Percentiles rank a stretch among this genome's conserved stretches.
phyloP scores from a whole-genome alignment of 2,113 vertebrate genomes.

The Salvelinus fontinalis region DNA sequence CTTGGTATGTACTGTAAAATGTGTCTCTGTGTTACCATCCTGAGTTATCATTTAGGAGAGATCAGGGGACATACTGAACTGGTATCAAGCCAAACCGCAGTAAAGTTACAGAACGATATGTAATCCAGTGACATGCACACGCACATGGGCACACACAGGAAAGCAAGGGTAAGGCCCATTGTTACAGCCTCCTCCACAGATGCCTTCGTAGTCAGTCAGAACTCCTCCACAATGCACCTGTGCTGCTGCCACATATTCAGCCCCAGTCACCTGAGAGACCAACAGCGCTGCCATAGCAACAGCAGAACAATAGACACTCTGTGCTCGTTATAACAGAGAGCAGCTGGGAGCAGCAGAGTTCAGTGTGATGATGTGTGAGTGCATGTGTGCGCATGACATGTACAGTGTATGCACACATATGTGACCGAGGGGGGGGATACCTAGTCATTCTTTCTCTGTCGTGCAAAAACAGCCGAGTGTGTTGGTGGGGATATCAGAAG shows the following conservation, averaged over 20 bases:
- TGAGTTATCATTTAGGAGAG: not conserved
- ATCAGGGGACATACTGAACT: not conserved
- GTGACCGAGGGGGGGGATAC: no score
- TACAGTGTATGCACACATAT: not conserved
- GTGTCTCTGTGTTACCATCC: not conserved
- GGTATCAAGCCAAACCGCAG: not conserved
- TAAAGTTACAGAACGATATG: not conserved
- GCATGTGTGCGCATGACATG: not conserved
- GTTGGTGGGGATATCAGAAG: no score
- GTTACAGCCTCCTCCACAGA: not conserved
- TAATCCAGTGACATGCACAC: constrained; percentile 4
- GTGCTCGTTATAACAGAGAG: constrained; percentile 29
- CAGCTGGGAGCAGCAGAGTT: constrained; percentile 31
- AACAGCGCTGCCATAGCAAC: constrained; percentile 45
- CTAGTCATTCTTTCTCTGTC: no score
- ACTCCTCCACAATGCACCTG: constrained; percentile 24
- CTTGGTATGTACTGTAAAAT: not conserved
- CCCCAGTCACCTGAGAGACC: constrained; percentile 37
- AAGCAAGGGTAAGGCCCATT: not conserved
- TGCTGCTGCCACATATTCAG: constrained; percentile 29
- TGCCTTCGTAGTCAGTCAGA: not conserved
- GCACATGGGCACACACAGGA: not conserved
- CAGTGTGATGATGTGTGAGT: constrained; percentile 4
- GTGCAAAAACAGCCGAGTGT: no score
- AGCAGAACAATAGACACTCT: constrained; percentile 48